Base-by-base conservation (phyloP, 2,113 vertebrate genomes). In the Baryphthengus martii region DNA sequence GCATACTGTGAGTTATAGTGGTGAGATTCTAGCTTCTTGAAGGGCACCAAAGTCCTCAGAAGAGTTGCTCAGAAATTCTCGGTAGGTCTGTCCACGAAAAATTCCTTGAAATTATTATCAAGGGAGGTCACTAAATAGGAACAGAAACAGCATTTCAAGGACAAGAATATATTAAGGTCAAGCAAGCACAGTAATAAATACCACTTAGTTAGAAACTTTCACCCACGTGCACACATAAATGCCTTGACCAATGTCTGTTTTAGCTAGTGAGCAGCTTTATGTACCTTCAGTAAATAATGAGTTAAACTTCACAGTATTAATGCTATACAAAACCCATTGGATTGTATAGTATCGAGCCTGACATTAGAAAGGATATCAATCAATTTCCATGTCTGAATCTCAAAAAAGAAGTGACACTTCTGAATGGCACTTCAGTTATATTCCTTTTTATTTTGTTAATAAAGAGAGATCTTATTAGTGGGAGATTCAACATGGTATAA, bases 401-500 rank as follows among this genome's bases (percentile, higher is more conserved):
- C 66, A 72, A 72, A 92, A 85, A 76, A 4, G 6, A 91, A 88
- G 37, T n/a, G 58, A 58, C 71, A 83, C 23, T 70, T 85, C 58
- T 88, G 87, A 89, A 72, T 47, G 55, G 12, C 78, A 73, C 28
- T 89, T 79, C n/a, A 61, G 31, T 53, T 80, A 42, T 55, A 29
- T 79, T 93, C 3, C 23, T 93, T 91, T 74, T 29, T 76, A 88
- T 90, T 72, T 83, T 76, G 74, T 50, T 97, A 95, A 95, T 91
- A 95, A 90, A 74, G 67, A 65, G 7, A 56, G 7, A 88, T 85
- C 58, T 70, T 94, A 83, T 90, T 95, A 95, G 59, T 80, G 47
- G 45, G 42, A 87, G 67, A 93, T 52, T 94, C 80, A 96, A 93
- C 70, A 88, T 49, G 47, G 13, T 67, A 70, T 94, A 97, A 95